A percentile compares a stretch with the other conserved stretches of the same genome.
Conservation (phyloP, 2,888 invertebrate species). For the Monopis laevigella region DNA sequence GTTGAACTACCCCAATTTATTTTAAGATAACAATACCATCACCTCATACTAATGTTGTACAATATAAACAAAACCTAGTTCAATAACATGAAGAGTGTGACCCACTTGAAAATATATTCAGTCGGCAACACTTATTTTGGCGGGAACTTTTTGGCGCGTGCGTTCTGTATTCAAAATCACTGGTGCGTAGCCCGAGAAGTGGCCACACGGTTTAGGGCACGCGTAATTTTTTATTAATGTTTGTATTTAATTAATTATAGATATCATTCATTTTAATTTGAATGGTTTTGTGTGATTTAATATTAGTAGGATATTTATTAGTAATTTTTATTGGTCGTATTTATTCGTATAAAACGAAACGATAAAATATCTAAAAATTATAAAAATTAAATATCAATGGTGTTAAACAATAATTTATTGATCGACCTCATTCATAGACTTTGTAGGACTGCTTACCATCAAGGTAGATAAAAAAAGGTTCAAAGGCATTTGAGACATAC, state of each 20-base stretch:
- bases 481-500: too few species aligned
- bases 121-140: conserved; percentile 25
- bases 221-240: conserved; percentile 38
- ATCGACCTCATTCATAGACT: too few species aligned
- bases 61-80: conserved; percentile 42
- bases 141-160: conserved; percentile 32
- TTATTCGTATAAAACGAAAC: too few species aligned
- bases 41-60: conserved; percentile 18
- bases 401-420: too few species aligned
- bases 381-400: too few species aligned
- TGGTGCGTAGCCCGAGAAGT: conserved; percentile 24
- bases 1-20: neutral
- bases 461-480: too few species aligned
- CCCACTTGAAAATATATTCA: conserved; percentile 36
- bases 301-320: neutral
- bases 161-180: conserved; percentile 36
- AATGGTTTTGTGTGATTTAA: too few species aligned
- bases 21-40: neutral
- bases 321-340: too few species aligned
- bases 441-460: too few species aligned
- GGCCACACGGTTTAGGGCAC: conserved; percentile 43
- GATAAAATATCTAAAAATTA: too few species aligned
- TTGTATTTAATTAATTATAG: conserved; percentile 56
- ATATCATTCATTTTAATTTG: too few species aligned
- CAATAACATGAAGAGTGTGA: conserved; percentile 38